Conservation (phyloP, 1,140 invertebrate genomes). For the Saccostrea echinata region DNA sequence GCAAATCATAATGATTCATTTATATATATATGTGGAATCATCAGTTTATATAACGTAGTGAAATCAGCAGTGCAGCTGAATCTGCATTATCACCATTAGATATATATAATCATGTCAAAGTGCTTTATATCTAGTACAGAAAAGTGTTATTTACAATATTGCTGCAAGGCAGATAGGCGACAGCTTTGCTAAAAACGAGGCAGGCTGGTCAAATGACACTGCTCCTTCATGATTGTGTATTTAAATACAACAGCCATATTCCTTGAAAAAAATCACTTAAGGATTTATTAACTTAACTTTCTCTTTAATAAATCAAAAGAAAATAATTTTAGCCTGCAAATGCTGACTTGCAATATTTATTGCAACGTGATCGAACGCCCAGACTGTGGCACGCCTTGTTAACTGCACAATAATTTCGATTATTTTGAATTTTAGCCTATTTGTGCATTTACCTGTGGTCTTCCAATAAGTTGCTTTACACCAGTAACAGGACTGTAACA, state of each 20-base stretch:
- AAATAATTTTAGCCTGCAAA: neutral
- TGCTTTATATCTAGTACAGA: too few species aligned
- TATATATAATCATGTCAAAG: too few species aligned
- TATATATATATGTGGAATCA: too few species aligned
- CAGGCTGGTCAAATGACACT: neutral
- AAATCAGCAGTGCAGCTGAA: too few species aligned
- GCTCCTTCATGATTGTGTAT: neutral
- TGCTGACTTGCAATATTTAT: neutral
- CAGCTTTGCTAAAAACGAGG: neutral
- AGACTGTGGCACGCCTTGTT: too few species aligned
- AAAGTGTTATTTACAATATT: neutral
- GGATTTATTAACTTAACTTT: neutral
- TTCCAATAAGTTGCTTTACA: conserved; percentile 49
- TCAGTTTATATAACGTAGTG: too few species aligned
- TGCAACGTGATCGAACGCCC: neutral
- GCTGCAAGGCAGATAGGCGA: neutral
- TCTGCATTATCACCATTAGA: too few species aligned
- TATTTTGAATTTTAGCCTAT: neutral
- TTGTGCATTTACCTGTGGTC: conserved; percentile 59
- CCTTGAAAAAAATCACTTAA: neutral
- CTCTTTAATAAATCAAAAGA: neutral
- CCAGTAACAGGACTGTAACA: conserved; percentile 60
- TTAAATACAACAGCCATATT: neutral
- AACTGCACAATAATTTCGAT: neutral
- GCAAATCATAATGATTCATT: too few species aligned